Conservation (phyloP, 2,888 invertebrate species). For the Hemistola chrysoprasaria region DNA sequence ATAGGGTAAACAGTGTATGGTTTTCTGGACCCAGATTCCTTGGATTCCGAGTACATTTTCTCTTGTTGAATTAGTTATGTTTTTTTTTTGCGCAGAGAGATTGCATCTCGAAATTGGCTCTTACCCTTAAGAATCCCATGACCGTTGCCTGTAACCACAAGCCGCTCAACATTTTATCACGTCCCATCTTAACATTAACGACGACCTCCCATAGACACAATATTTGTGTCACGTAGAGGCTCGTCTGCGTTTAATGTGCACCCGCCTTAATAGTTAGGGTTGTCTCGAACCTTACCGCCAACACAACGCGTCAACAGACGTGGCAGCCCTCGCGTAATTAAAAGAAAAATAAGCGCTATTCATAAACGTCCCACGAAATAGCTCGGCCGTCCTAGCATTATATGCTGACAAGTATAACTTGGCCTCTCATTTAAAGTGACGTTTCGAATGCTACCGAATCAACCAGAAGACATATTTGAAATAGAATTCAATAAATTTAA, state of each 20-base stretch:
- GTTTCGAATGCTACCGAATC: too few species aligned
- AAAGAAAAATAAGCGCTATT: constrained; percentile 80
- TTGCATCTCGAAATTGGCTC: too few species aligned
- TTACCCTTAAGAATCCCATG: too few species aligned
- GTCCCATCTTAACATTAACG: constrained; percentile 1
- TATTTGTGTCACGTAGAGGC: constrained; percentile 4
- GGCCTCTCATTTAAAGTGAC: constrained; percentile 40
- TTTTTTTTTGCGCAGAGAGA: too few species aligned
- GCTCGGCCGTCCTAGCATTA: constrained; percentile 63
- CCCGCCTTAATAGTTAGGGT: constrained; percentile 10
- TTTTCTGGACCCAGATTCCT: too few species aligned
- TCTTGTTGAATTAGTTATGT: too few species aligned
- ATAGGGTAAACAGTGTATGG: too few species aligned
- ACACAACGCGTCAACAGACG: constrained; percentile 55
- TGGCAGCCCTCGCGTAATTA: constrained; percentile 70
- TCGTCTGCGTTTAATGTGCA: constrained; percentile 1
- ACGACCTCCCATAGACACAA: constrained; percentile 1
- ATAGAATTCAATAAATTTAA: too few species aligned
- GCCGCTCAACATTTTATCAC: constrained; percentile 1
- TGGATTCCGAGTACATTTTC: too few species aligned
- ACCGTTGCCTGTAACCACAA: too few species aligned
- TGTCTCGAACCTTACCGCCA: constrained; percentile 27
- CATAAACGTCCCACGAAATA: constrained; percentile 74
- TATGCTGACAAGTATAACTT: constrained; percentile 47
- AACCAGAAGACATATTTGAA: too few species aligned